A percentile compares a stretch with the other conserved stretches of the same genome.
phyloP scores from a whole-genome alignment of 2,888 invertebrate species.

The Pseudococcus viburni region DNA sequence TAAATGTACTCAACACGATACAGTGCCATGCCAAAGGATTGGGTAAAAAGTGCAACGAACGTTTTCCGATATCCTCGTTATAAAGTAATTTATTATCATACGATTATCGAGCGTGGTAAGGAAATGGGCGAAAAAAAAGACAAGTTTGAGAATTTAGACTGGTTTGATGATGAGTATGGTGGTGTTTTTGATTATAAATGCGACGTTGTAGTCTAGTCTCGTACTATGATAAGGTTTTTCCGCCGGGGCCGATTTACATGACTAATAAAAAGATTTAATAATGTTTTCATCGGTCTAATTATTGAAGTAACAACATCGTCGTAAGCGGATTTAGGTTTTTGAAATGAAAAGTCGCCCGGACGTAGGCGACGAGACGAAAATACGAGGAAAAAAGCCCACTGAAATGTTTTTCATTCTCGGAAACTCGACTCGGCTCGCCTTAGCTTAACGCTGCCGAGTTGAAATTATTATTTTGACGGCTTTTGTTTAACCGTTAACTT shows the following conservation, averaged over 20 bases:
- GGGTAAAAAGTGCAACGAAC: conserved; percentile 20
- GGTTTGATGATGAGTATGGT: not conserved
- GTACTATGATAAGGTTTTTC: not conserved
- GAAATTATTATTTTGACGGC: conserved; percentile 59
- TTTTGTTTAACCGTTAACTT: conserved; percentile 63
- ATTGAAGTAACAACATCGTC: conserved; percentile 34
- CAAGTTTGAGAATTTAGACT: not conserved
- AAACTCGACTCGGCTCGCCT: not conserved
- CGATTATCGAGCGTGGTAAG: not conserved
- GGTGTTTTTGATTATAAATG: not conserved
- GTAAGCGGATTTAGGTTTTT: conserved; percentile 38
- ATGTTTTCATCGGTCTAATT: conserved; percentile 52
- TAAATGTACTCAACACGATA: not conserved
- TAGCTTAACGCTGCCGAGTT: conserved; percentile 39
- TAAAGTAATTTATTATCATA: conserved; percentile 36
- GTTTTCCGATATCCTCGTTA: conserved; percentile 27
- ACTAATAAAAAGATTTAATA: conserved; percentile 54
- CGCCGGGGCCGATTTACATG: conserved; percentile 6
- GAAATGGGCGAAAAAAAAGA: not conserved
- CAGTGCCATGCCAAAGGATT: not conserved
- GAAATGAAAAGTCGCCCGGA: conserved; percentile 26
- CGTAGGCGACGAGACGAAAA: not conserved
- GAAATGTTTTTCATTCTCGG: conserved; percentile 26
- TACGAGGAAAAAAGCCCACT: conserved; percentile 33
- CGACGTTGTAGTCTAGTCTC: not conserved